Evolutionary conservation across 2,113 vertebrate genomes (phyloP), one percentile per base, ranked within the genome.

Genomic region (Orientallactaga bullata): DNA sequence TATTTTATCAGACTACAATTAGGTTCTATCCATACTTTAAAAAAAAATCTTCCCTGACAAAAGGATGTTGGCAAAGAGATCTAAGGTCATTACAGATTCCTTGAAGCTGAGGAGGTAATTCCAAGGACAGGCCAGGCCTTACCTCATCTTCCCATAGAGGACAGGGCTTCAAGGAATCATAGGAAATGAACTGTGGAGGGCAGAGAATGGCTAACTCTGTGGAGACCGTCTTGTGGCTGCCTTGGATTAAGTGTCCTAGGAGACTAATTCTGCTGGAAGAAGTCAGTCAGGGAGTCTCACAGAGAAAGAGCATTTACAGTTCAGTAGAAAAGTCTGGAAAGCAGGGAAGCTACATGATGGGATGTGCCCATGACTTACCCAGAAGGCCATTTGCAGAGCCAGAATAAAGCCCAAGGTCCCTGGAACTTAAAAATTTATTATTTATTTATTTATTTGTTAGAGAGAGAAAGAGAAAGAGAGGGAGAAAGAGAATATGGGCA

Each of bases 21-120:
- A 92, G 26, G 58, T 69, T 92, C 80, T 83, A 24, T 79, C n/a
- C 16, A 26, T 79, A 47, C 42, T 47, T 58, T 72, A n/a, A 71
- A n/a, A n/a, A n/a, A n/a, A n/a, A 35, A 76, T 63, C 55, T 90
- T 90, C n/a, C 5, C 20, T 88, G 89, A 78, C 76, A 63, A 86
- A 80, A 86, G 32, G 21, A n/a, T 24, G 17, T 37, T 58, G 83
- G 24, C 90, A 72, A 87, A 1, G n/a, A 78, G 65, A 32, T 66
- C 39, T 35, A 47, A 71, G 74, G 39, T 81, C 15, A 69, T 61
- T 66, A 9, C 1, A 60, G 77, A 28, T 30, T n/a, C 18, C 42
- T 47, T 0, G 0, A 69, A 65, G 68, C 32, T 37, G 76, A 51
- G 5, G 1, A 24, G 30, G 60, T 83, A 71, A 35, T 35, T 35